Conservation (phyloP, 2,888 invertebrate genomes). For the Embidobia sp. region DNA sequence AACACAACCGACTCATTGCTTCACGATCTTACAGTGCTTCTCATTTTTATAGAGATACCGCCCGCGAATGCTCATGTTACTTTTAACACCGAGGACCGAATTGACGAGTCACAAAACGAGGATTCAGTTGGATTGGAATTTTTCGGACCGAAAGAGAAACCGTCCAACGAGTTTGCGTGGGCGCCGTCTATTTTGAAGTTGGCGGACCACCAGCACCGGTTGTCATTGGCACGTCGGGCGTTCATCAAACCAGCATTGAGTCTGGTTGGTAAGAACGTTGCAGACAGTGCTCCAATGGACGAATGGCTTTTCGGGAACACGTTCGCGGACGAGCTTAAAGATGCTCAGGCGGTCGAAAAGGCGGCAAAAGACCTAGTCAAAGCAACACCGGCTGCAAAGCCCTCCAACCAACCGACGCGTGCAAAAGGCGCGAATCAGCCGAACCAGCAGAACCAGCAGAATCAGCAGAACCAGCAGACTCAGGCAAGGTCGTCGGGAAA, state of each 20-base stretch:
- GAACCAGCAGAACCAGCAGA: not conserved
- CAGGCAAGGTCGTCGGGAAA: constrained; percentile 16
- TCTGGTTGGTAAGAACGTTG: constrained; percentile 15
- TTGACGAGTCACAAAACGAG: not conserved
- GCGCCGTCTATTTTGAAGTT: constrained; percentile 10
- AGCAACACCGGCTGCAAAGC: not conserved
- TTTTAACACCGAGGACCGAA: not conserved
- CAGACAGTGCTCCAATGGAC: constrained; percentile 9
- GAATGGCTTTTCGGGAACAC: constrained; percentile 22
- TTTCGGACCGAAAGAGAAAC: constrained; percentile 7
- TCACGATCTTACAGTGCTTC: not conserved
- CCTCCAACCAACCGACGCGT: not conserved
- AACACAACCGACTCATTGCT: constrained; percentile 24
- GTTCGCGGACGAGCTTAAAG: constrained; percentile 16
- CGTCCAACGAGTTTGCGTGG: constrained; percentile 3
- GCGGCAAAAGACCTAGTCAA: constrained; percentile 3
- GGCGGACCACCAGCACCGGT: constrained; percentile 7
- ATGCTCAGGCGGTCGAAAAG: constrained; percentile 12
- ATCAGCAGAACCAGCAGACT: not conserved
- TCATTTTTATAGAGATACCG: not conserved
- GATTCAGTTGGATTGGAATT: constrained; percentile 1
- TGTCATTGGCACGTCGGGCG: constrained; percentile 9
- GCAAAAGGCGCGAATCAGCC: not conserved
- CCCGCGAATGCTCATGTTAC: not conserved
- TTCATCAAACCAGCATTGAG: constrained; percentile 29